Percentiles rank a stretch among this genome's conserved stretches.
Conservation (phyloP, 2,113 vertebrate genomes). For the Aramus guarauna region DNA sequence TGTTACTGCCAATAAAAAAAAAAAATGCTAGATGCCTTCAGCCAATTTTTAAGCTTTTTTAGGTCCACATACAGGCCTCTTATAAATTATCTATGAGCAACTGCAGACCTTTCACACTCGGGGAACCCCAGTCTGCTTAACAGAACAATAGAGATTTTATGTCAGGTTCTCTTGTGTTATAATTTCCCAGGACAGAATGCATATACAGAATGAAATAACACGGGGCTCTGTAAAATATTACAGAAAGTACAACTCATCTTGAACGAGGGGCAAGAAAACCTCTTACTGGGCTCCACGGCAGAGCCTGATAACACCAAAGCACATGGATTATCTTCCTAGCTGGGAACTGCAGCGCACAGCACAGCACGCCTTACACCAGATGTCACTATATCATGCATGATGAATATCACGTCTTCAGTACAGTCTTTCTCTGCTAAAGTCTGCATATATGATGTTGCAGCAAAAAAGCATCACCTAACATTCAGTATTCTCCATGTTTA, state of each 20-base stretch:
- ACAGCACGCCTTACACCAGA: slow-evolving; percentile 33
- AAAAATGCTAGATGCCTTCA: not conserved
- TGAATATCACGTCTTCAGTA: slow-evolving; percentile 28
- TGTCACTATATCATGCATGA: slow-evolving; percentile 52
- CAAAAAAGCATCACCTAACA: not conserved
- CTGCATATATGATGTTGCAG: not conserved
- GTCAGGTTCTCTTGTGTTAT: not conserved
- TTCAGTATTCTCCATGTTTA: not conserved
- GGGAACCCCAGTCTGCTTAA: not conserved
- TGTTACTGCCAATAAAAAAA: not conserved
- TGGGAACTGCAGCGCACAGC: not conserved
- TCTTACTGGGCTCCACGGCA: not conserved
- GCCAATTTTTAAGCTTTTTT: not conserved
- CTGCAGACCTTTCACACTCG: not conserved
- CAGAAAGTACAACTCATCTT: not conserved
- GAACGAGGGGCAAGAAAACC: not conserved
- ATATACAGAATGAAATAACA: not conserved
- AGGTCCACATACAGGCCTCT: not conserved
- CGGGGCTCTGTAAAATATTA: not conserved
- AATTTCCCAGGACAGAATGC: not conserved
- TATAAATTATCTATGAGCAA: not conserved
- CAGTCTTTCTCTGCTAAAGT: not conserved
- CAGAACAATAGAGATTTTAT: not conserved
- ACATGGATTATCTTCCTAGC: not conserved
- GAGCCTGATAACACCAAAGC: not conserved